Evolutionary conservation across 2,797 vertebrate species (phyloP).

Genomic region (Lateolabrax maculatus): DNA sequence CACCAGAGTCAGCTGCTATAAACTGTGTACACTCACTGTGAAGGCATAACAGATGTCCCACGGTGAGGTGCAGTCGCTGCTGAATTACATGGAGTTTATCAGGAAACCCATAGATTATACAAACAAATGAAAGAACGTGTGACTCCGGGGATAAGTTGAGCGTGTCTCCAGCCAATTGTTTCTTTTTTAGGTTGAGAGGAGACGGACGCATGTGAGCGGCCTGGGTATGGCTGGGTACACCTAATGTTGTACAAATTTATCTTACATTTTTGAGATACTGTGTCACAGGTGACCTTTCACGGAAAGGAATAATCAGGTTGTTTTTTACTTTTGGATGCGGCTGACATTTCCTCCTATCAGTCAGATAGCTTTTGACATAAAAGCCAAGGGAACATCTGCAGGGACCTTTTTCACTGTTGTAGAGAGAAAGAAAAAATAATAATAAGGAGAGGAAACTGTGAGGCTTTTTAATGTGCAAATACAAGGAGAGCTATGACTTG

Average conservation of each 20-base stretch:
- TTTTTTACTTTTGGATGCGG: slow-evolving; percentile 60
- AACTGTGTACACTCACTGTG: neutral
- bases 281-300: slow-evolving; percentile 75
- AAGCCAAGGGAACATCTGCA: slow-evolving; percentile 65
- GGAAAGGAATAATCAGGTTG: slow-evolving; percentile 69
- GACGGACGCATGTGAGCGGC: neutral
- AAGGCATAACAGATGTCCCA: slow-evolving; percentile 19
- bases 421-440: slow-evolving; percentile 34
- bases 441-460: slow-evolving; percentile 46
- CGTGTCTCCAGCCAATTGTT: slow-evolving; percentile 1
- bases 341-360: slow-evolving; percentile 80
- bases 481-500: slow-evolving; percentile 50
- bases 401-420: slow-evolving; percentile 54
- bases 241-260: slow-evolving; percentile 62
- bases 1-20: neutral
- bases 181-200: neutral
- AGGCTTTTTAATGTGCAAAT: slow-evolving; percentile 68
- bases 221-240: neutral
- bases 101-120: slow-evolving; percentile 19
- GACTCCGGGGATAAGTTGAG: neutral
- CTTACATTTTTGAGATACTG: slow-evolving; percentile 50
- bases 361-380: slow-evolving; percentile 71
- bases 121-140: slow-evolving; percentile 22
- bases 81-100: slow-evolving; percentile 35
- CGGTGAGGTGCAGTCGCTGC: slow-evolving; percentile 33